Conservation (phyloP, 2,888 invertebrate genomes). For the Sphecodes monilicornis region DNA sequence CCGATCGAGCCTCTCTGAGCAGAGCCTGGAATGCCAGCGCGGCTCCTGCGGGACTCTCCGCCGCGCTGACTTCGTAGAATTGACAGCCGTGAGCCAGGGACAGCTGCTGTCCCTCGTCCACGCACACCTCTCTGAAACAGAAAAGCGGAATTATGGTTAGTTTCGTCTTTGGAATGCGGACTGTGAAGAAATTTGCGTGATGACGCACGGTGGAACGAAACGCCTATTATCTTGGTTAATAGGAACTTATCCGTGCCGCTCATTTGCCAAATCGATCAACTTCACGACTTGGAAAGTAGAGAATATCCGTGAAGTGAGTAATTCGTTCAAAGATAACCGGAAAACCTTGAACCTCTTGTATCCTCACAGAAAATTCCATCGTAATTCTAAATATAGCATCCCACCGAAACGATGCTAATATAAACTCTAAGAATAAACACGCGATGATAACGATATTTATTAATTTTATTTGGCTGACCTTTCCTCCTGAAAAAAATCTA, state of each 20-base stretch:
- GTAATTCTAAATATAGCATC: background rate
- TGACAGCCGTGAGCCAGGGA: slow-evolving; percentile 92
- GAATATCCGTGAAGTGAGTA: too few relatives aligned
- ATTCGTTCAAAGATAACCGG: background rate
- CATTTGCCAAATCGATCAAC: too few relatives aligned
- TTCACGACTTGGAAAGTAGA: too few relatives aligned
- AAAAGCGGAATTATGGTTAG: background rate
- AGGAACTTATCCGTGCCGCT: too few relatives aligned
- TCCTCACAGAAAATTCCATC: background rate
- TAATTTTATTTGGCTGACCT: background rate
- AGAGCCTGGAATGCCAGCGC: slow-evolving; percentile 92
- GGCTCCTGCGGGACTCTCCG: slow-evolving; percentile 92
- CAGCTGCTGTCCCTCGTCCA: slow-evolving; percentile 92
- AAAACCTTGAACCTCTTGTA: background rate
- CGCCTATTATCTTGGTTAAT: too few relatives aligned
- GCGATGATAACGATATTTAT: background rate
- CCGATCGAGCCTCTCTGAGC: slow-evolving; percentile 91
- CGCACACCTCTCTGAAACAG: slow-evolving; percentile 89
- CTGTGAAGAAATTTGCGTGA: too few relatives aligned
- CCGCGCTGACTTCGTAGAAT: slow-evolving; percentile 94
- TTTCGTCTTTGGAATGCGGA: background rate
- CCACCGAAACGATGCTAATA: background rate
- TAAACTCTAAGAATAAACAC: background rate
- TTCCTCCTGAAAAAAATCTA: background rate
- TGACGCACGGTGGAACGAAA: too few relatives aligned